These are phyloP conservation scores for Pteronura brasiliensis DNA, from an alignment of 2,113 vertebrate species.

Conservation along the genomic window DNA sequence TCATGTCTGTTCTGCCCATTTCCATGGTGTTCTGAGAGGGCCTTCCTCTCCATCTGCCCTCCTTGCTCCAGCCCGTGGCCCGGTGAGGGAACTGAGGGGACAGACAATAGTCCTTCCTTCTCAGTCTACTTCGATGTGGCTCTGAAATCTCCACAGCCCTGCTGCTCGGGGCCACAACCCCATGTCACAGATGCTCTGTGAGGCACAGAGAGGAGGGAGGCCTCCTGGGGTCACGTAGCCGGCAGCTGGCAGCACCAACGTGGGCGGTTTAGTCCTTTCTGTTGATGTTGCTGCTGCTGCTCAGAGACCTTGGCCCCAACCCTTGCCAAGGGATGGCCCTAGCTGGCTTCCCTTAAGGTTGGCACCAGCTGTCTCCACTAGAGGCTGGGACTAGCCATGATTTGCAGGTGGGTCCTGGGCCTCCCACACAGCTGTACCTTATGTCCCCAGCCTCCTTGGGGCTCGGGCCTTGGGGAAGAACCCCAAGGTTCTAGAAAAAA, in stretches of 20 bases:
- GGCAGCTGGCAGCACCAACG: accelerated
- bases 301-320: background rate
- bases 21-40: background rate
- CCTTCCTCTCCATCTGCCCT: background rate
- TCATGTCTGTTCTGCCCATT: background rate
- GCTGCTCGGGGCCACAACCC: background rate
- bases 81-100: background rate
- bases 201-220: background rate
- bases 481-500: background rate
- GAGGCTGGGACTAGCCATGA: background rate
- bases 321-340: background rate
- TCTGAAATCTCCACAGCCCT: background rate
- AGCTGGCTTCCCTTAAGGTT: background rate
- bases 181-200: background rate
- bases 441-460: background rate
- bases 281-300: background rate
- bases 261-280: background rate
- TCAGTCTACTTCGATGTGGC: background rate
- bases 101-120: background rate
- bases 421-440: no score
- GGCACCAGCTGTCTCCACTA: background rate
- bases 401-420: background rate
- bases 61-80: background rate
- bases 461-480: background rate
- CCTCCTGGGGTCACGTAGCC: background rate